Conservation (phyloP, 2,888 invertebrate species). For the Agrilus cyanescens region DNA sequence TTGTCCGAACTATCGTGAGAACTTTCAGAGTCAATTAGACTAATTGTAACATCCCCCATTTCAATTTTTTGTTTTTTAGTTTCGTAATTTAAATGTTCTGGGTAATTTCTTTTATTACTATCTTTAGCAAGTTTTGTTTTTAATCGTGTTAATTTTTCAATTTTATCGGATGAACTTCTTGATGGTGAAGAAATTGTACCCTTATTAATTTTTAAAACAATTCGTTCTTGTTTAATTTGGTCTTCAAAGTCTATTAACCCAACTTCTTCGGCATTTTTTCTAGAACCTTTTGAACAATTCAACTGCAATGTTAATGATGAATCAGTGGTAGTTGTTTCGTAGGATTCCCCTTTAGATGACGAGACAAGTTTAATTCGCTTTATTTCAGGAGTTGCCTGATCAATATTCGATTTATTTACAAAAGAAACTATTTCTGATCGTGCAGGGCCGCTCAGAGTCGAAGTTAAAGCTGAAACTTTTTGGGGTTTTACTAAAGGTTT, state of each 20-base stretch:
- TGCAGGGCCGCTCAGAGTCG: no score
- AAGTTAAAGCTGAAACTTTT: neutral
- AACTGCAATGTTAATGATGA: no score
- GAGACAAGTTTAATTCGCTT: no score
- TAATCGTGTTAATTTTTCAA: neutral
- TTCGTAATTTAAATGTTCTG: conserved; percentile 1
- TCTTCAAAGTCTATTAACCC: conserved; percentile 24
- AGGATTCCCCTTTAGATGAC: no score
- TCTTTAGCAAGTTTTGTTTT: neutral
- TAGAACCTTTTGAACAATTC: neutral
- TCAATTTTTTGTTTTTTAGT: conserved; percentile 6
- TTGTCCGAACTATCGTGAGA: conserved; percentile 6
- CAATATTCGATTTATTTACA: no score
- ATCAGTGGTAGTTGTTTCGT: no score
- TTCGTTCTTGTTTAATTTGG: conserved; percentile 35
- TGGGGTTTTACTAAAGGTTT: conserved; percentile 19
- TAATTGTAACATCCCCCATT: conserved; percentile 19
- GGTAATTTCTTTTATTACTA: conserved; percentile 5
- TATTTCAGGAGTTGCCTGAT: no score
- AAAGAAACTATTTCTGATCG: no score
- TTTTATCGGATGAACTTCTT: neutral
- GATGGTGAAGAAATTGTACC: conserved; percentile 29
- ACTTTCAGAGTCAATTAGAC: conserved; percentile 8
- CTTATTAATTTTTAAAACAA: conserved; percentile 55
- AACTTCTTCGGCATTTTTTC: conserved; percentile 1